Evolutionary conservation across 2,888 invertebrate genomes (phyloP).

Genomic region (Lasius platythorax): DNA sequence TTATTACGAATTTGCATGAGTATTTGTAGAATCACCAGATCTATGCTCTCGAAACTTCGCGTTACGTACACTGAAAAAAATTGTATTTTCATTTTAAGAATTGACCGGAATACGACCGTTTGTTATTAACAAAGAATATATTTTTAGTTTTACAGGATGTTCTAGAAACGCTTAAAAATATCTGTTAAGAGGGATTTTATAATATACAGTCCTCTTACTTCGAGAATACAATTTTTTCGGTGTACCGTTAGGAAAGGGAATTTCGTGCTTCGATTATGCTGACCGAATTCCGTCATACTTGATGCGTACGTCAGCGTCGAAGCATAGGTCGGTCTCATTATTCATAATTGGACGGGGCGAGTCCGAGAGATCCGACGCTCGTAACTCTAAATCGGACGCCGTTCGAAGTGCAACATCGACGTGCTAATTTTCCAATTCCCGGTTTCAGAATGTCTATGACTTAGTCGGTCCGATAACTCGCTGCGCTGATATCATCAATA

Average conservation of each 20-base stretch:
- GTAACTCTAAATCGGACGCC: slow-evolving; percentile 67
- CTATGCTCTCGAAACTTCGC: not conserved
- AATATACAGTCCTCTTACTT: too few relatives aligned
- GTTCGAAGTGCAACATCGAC: slow-evolving; percentile 56
- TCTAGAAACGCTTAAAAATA: too few relatives aligned
- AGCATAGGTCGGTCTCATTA: slow-evolving; percentile 61
- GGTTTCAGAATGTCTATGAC: slow-evolving; percentile 59
- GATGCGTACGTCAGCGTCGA: slow-evolving; percentile 49
- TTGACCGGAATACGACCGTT: too few relatives aligned
- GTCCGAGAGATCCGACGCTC: slow-evolving; percentile 61
- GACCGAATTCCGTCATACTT: slow-evolving; percentile 51
- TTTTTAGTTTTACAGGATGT: too few relatives aligned
- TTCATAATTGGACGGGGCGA: slow-evolving; percentile 61
- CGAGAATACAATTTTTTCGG: too few relatives aligned
- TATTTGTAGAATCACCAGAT: not conserved
- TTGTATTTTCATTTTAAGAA: too few relatives aligned
- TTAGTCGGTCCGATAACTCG: slow-evolving; percentile 57
- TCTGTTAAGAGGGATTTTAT: too few relatives aligned
- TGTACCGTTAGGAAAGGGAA: not conserved
- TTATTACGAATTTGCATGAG: not conserved
- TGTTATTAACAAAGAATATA: too few relatives aligned
- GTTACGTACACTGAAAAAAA: not conserved
- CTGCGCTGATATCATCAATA: not conserved
- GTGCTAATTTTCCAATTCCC: slow-evolving; percentile 72
- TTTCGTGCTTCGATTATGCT: not conserved